Evolutionary conservation across 2,797 vertebrate genomes (phyloP), one percentile per base, ranked within the genome.

Genomic region (Aulostomus chinensis): DNA sequence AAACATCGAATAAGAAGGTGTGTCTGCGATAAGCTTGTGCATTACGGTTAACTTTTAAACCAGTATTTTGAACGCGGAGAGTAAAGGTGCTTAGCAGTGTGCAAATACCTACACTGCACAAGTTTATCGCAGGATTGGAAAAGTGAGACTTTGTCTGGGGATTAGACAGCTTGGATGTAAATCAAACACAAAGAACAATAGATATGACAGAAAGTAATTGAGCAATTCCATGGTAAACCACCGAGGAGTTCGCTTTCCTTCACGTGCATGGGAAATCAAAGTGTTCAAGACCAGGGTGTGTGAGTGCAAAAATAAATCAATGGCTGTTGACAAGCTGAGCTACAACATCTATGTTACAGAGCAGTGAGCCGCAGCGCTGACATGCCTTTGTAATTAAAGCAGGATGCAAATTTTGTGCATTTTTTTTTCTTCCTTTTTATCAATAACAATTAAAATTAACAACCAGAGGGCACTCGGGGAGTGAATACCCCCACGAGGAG

Each of bases 361-460:
- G 26, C 1, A 8, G 26, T 18, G n/a, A 37, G 13, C 1, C 20
- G 1, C 20, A 16, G 9, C 41, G 31, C 8, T 17, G 18, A 43
- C 7, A 52, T 11, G 11, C 13, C 9, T 15, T 6, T 20, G 22
- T 45, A 56, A 61, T 58, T 51, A 41, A 57, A 56, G 35, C 13
- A 31, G 22, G 31, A 8, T 9, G 10, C 17, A 26, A 4, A 46
- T 46, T 4, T 37, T 35, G 22, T 30, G 33, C 31, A 34, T 12
- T n/a, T 21, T 21, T 21, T n/a, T 36, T 20, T n/a, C n/a, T n/a
- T 17, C 11, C 4, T n/a, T 39, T 45, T 26, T 2, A 49, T 54
- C 47, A 53, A 39, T 47, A 38, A 24, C 18, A 49, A 70, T 57
- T 45, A 36, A 46, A 34, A 22, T 4, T 26, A 54, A 56, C 13